Evolutionary conservation across 2,888 invertebrate species (phyloP).

Genomic region (Latheticus oryzae): DNA sequence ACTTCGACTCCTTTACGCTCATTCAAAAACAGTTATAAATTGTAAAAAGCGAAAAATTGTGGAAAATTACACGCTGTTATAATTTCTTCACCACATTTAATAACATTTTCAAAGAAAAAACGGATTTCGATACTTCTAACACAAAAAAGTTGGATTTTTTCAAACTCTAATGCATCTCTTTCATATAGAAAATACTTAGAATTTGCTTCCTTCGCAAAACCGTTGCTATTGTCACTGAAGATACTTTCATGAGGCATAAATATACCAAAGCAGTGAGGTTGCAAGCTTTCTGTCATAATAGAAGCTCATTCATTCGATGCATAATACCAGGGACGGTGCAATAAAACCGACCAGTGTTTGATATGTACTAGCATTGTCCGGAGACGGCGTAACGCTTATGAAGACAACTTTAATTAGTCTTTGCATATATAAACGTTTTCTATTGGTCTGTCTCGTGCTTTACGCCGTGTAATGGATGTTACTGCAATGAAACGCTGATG

Average conservation of each 20-base stretch:
- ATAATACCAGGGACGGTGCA: conserved; percentile 3
- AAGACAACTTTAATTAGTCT: conserved; percentile 27
- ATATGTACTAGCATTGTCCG: conserved; percentile 11
- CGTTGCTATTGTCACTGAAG: too few species aligned
- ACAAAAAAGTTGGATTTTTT: too few species aligned
- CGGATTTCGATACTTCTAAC: too few species aligned
- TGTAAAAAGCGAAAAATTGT: conserved; percentile 4
- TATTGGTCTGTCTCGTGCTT: conserved; percentile 18
- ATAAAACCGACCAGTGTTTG: conserved; percentile 22
- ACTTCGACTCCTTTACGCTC: conserved; percentile 16
- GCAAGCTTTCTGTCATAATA: conserved; percentile 5
- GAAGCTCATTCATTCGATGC: conserved; percentile 3
- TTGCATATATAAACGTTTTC: conserved; percentile 24
- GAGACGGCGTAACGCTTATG: conserved; percentile 7
- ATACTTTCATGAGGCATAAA: too few species aligned
- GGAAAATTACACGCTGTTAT: conserved; percentile 15
- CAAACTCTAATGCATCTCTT: too few species aligned
- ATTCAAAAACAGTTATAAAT: conserved; percentile 2
- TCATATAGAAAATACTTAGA: too few species aligned
- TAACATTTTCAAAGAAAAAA: conserved; percentile 17
- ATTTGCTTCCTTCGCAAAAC: too few species aligned
- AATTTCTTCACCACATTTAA: conserved; percentile 14
- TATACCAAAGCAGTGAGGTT: too few species aligned
- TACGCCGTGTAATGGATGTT: conserved; percentile 26
- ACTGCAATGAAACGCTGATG: conserved; percentile 27